phyloP scores from a whole-genome alignment of 2,888 invertebrate species.

The Archips xylosteana region DNA sequence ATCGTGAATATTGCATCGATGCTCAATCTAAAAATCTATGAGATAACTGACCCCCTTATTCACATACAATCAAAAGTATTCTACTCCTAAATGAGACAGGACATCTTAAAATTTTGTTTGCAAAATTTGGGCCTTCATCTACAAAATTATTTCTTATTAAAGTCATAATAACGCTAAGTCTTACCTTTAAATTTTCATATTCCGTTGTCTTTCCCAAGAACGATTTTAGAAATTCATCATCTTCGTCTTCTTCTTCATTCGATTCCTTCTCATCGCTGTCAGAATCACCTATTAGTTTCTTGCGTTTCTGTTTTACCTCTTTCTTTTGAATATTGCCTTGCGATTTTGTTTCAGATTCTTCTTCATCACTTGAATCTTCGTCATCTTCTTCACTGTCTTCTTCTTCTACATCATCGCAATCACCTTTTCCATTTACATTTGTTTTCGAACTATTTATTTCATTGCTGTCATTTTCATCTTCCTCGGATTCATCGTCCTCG shows the following conservation, averaged over 20 bases:
- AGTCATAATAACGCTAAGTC: not conserved
- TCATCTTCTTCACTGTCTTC: conserved; percentile 43
- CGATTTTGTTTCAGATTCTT: conserved; percentile 40
- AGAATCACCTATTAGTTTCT: conserved; percentile 44
- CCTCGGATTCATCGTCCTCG: conserved; percentile 20
- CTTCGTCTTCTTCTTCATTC: conserved; percentile 34
- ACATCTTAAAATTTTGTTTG: too few relatives aligned
- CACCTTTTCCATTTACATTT: conserved; percentile 53
- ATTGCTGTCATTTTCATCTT: conserved; percentile 42
- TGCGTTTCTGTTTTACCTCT: conserved; percentile 45
- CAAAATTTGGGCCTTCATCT: not conserved
- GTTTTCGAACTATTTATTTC: conserved; percentile 27
- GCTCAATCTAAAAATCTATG: too few relatives aligned
- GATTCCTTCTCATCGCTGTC: conserved; percentile 44
- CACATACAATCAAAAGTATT: too few relatives aligned
- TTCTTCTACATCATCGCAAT: conserved; percentile 53
- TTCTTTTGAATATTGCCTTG: conserved; percentile 45
- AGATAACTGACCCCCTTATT: too few relatives aligned
- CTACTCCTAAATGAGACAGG: too few relatives aligned
- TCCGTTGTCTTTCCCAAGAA: conserved; percentile 70
- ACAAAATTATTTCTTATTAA: too few relatives aligned
- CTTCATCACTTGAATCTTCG: conserved; percentile 36
- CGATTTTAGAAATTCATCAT: conserved; percentile 48
- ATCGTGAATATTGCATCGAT: too few relatives aligned
- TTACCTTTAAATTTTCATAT: conserved; percentile 73